A percentile compares a stretch with the other conserved stretches of the same genome.
phyloP scores from a whole-genome alignment of 2,888 invertebrate genomes.

The Lasioglossum lativentre region DNA sequence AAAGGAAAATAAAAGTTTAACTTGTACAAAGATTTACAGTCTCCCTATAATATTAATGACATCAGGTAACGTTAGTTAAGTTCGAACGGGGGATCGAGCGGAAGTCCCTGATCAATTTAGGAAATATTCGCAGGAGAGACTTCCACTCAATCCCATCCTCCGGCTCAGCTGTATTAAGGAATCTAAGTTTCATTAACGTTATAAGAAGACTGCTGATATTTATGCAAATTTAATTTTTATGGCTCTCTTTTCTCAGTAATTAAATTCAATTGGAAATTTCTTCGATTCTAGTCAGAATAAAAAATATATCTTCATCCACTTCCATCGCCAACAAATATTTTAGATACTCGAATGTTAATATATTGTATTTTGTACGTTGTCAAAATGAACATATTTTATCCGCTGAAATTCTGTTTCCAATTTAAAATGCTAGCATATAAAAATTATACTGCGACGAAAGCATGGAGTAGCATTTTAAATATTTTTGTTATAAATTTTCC shows the following conservation, averaged over 20 bases:
- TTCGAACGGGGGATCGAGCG: not conserved
- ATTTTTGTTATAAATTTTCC: not conserved
- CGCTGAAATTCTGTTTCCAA: too few species aligned
- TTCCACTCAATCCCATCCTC: not conserved
- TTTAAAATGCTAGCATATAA: too few species aligned
- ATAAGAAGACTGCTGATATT: not conserved
- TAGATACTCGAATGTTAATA: too few species aligned
- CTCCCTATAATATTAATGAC: too few species aligned
- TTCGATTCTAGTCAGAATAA: too few species aligned
- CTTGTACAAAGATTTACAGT: not conserved
- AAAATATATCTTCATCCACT: too few species aligned
- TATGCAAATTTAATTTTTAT: not conserved
- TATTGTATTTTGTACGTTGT: too few species aligned
- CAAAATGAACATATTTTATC: too few species aligned
- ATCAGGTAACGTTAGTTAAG: not conserved
- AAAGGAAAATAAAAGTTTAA: not conserved
- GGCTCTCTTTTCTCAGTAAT: too few species aligned
- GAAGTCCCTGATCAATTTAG: not conserved
- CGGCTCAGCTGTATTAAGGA: not conserved
- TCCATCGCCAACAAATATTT: too few species aligned
- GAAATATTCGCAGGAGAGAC: not conserved
- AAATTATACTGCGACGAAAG: too few species aligned
- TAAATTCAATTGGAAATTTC: too few species aligned
- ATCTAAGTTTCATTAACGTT: not conserved
- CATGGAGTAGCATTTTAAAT: not conserved